These are phyloP conservation scores for Podocnemis expansa DNA, from an alignment of 2,113 vertebrate genomes.

Conservation along the genomic window DNA sequence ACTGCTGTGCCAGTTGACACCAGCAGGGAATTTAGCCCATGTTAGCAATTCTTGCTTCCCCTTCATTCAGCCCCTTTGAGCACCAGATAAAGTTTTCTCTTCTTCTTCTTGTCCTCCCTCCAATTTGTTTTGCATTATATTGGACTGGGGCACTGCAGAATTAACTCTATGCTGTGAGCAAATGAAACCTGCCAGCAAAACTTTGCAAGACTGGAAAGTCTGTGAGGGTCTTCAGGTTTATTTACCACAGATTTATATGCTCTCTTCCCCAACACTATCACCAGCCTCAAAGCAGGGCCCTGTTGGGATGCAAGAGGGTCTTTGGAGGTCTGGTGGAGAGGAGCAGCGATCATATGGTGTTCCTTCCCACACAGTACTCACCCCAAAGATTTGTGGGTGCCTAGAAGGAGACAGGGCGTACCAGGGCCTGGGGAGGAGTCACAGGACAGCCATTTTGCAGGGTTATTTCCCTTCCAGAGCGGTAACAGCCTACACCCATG, in stretches of 20 bases:
- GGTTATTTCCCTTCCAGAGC: background rate
- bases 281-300: background rate
- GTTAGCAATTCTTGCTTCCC: background rate
- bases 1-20: background rate
- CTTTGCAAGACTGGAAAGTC: background rate
- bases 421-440: background rate
- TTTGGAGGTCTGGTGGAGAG: background rate
- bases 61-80: background rate
- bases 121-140: background rate
- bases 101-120: background rate
- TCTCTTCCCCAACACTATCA: background rate
- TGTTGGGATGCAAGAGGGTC: background rate
- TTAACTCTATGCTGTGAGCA: background rate
- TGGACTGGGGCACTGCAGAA: background rate
- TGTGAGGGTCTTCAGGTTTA: background rate
- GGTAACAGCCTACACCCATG: background rate
- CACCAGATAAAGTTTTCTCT: background rate
- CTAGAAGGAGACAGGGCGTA: background rate
- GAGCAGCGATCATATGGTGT: background rate
- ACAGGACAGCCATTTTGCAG: background rate
- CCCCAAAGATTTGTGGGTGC: background rate
- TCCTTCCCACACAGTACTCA: too few relatives aligned
- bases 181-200: background rate
- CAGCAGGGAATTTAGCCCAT: background rate
- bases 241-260: background rate